These are phyloP conservation scores for Dallia pectoralis DNA, from an alignment of 2,797 vertebrate genomes.

Conservation along the genomic window DNA sequence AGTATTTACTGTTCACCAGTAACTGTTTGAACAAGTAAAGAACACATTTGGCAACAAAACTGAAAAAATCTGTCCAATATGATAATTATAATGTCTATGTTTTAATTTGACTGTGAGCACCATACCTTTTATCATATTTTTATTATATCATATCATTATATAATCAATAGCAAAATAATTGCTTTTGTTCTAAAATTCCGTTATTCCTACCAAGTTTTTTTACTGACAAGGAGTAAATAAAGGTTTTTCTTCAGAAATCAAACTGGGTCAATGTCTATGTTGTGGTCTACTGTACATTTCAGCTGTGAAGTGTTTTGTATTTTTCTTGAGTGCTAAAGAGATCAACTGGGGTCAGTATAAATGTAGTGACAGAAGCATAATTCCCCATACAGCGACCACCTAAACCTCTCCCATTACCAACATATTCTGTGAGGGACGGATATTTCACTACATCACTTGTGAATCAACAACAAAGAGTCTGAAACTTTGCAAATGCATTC, in stretches of 20 bases:
- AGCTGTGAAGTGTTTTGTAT: neutral
- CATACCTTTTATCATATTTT: neutral
- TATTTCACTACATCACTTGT: neutral
- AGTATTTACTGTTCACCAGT: neutral
- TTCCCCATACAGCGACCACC: neutral
- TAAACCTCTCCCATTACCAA: neutral
- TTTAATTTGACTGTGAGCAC: neutral
- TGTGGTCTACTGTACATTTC: neutral
- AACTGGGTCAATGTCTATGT: neutral
- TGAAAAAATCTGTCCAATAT: neutral
- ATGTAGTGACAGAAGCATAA: neutral
- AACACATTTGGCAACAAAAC: neutral
- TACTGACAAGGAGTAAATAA: neutral
- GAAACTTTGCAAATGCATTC: too few relatives aligned
- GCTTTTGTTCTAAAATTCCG: neutral
- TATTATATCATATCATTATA: neutral
- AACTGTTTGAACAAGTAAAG: constrained; percentile 6
- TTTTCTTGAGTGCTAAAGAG: neutral
- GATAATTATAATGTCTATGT: neutral
- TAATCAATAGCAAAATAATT: neutral
- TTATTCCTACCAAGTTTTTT: neutral
- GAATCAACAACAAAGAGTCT: neutral
- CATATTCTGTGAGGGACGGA: neutral
- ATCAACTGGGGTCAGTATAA: neutral
- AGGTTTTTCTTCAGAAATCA: neutral